Evolutionary conservation across 2,797 vertebrate genomes (phyloP).

Genomic region (Bradypus variegatus): DNA sequence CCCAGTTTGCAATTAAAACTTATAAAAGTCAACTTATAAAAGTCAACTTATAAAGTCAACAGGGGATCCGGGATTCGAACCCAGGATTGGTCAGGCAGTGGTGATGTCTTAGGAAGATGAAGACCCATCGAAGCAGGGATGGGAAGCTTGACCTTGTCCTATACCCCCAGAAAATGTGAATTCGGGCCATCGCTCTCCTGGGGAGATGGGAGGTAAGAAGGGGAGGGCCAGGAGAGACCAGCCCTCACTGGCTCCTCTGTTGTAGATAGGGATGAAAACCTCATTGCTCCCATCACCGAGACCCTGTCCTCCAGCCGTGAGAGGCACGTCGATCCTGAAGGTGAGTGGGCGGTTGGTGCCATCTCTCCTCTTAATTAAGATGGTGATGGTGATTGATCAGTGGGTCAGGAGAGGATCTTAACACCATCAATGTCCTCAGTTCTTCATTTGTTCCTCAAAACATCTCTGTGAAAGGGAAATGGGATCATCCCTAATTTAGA

Average conservation of each 20-base stretch:
- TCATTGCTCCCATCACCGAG: conserved; percentile 72
- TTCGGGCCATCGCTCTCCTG: neutral
- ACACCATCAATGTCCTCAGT: neutral
- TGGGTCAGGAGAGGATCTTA: neutral
- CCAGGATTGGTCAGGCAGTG: rapidly evolving
- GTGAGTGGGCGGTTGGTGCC: neutral
- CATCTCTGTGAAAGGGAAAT: neutral
- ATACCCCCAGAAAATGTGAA: neutral
- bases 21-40: no score
- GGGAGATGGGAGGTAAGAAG: rapidly evolving
- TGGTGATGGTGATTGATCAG: rapidly evolving
- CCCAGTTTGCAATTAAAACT: neutral
- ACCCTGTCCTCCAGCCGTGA: conserved; percentile 67
- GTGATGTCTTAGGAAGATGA: neutral
- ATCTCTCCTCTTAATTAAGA: neutral
- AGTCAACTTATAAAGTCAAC: no score
- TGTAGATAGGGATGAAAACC: conserved; percentile 76
- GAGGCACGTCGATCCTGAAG: neutral
- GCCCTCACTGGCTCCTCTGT: neutral
- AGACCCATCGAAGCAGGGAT: neutral
- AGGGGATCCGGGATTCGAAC: neutral
- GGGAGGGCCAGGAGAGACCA: rapidly evolving
- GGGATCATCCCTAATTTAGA: neutral
- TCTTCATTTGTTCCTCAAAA: neutral
- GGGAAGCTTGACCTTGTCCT: neutral